Evolutionary conservation across 2,888 invertebrate genomes (phyloP), one percentile per base, ranked within the genome.

Genomic region (Phengaris alcon): DNA sequence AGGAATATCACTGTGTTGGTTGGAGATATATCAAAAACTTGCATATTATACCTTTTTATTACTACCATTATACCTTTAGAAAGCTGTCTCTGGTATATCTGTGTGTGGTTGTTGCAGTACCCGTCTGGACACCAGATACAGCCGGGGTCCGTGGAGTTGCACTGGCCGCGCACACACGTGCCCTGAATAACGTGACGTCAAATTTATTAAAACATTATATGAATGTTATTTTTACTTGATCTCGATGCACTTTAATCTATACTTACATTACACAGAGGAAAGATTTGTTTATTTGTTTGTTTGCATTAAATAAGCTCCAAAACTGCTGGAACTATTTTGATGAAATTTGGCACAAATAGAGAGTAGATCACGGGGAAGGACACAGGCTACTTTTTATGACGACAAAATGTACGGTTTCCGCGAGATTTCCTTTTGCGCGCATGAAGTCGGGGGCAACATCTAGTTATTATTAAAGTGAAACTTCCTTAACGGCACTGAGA

Each of bases 61-160:
- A 59, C 9, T 57, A 4, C 15, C 3, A 57, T 1, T 55, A 80
- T 83, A 92, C 93, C 91, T 84, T 87, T 89, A 46, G 84, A 84
- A 2, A 93, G 84, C 77, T 85, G 85, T 70, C 85, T 84, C 4
- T 84, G 86, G 79, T 91, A 90, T 9, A 88, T 78, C 73, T 90
- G 86, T 0, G 93, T 93, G 79, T 92, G 91, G 77, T 93, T 93
- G 79, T 88, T 90, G 82, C 93, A 93, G 82, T 91, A 91, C 0
- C 93, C 93, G 76, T 91, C 91, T 6, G 91, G 90, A 76, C 93
- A 93, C 90, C 91, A 91, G 84, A 91, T 91, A 85, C 93, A 93
- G 13, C 78, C 79, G 0, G 89, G 83, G 77, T 93, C 93, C 0
- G 90, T 86, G 13, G 86, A 82, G 81, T 91, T 91, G 82, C 93